These are phyloP conservation scores for Manis crassicaudata DNA, from an alignment of 2,797 vertebrate genomes.

Conservation along the genomic window DNA sequence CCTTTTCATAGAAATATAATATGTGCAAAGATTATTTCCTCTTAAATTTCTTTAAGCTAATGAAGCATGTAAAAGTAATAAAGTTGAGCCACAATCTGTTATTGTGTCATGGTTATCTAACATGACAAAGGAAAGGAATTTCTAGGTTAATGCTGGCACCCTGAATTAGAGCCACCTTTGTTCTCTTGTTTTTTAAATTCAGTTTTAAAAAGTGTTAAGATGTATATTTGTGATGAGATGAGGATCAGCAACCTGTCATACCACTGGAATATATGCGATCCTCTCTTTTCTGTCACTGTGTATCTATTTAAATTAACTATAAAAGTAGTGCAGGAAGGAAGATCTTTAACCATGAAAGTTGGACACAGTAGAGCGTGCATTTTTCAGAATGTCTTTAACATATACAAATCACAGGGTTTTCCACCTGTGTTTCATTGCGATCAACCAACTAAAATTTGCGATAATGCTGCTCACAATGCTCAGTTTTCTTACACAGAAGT, in stretches of 20 bases:
- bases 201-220: not conserved
- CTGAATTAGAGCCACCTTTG: not conserved
- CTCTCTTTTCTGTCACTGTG: not conserved
- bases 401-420: not conserved
- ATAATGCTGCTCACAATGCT: not conserved
- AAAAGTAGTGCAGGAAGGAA: not conserved
- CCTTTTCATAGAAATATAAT: slow-evolving; percentile 38
- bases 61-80: slow-evolving; percentile 62
- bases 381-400: not conserved
- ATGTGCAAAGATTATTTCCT: slow-evolving; percentile 57
- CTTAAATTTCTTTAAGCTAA: slow-evolving; percentile 62
- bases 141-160: not conserved
- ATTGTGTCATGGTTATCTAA: not conserved
- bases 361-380: not conserved
- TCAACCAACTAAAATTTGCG: not conserved
- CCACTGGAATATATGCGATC: not conserved
- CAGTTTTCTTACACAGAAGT: not conserved
- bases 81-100: slow-evolving; percentile 36
- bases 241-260: not conserved
- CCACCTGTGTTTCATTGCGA: not conserved
- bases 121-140: not conserved
- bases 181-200: not conserved
- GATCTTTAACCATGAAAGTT: not conserved
- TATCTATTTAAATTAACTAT: not conserved
- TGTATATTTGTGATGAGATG: not conserved